phyloP scores from a whole-genome alignment of 1,140 invertebrate species.

The Pemphigus obesinymphae region DNA sequence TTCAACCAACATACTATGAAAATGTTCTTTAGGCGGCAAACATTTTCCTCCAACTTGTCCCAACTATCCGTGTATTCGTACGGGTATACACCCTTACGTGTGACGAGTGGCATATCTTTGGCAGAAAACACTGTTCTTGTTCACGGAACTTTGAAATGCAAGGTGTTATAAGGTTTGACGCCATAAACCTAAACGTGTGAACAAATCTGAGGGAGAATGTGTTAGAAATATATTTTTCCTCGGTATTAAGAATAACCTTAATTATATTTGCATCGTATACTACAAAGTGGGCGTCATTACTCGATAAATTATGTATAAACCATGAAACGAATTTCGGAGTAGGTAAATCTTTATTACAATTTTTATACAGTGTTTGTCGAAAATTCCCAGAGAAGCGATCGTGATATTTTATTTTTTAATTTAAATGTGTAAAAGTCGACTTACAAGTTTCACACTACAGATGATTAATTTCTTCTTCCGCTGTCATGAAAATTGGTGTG shows the following conservation, averaged over 20 bases:
- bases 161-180: not conserved
- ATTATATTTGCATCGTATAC: not conserved
- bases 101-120: no score
- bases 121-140: not conserved
- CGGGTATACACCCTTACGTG: not conserved
- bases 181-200: no score
- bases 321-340: not conserved
- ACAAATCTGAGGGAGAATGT: not conserved
- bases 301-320: not conserved
- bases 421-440: not conserved
- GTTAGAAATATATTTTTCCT: not conserved
- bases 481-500: not conserved
- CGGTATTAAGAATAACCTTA: not conserved
- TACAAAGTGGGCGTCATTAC: not conserved
- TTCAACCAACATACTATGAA: slow-evolving; percentile 50
- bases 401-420: not conserved
- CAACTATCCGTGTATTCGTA: not conserved
- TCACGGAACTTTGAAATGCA: not conserved
- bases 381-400: not conserved
- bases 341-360: not conserved
- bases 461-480: not conserved
- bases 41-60: not conserved
- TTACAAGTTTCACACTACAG: not conserved
- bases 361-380: no score
- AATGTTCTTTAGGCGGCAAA: slow-evolving; percentile 43